Evolutionary conservation across 2,888 invertebrate genomes (phyloP).

Genomic region (Melanostoma mellinum): DNA sequence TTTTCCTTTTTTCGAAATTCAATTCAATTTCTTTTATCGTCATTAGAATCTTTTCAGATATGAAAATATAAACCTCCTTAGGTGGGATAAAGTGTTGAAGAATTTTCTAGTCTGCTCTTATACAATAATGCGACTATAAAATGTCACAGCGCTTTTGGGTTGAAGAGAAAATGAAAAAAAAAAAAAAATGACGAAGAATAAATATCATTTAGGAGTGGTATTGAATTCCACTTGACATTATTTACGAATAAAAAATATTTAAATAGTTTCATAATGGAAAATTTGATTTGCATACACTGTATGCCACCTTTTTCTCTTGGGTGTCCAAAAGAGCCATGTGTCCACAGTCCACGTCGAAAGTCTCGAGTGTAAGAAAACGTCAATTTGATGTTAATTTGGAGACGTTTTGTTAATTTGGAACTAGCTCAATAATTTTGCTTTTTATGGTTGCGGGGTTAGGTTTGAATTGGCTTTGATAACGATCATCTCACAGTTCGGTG

Average conservation of each 20-base stretch:
- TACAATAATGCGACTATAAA: conserved; percentile 20
- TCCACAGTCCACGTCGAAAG: neutral
- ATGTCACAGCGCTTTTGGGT: conserved; percentile 21
- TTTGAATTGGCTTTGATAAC: too few species aligned
- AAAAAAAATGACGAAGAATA: neutral
- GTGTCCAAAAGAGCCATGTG: conserved; percentile 21
- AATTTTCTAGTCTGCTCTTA: conserved; percentile 5
- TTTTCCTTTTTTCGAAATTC: conserved; percentile 40
- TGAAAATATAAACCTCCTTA: conserved; percentile 2
- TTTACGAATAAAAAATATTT: neutral
- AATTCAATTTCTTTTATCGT: conserved; percentile 54
- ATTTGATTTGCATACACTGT: conserved; percentile 46
- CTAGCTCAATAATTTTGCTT: too few species aligned
- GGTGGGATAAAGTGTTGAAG: conserved; percentile 18
- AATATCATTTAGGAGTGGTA: neutral
- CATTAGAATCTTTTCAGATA: conserved; percentile 40
- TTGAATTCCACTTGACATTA: neutral
- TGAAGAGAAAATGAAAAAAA: neutral
- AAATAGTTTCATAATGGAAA: conserved; percentile 4
- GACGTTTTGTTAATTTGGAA: conserved; percentile 17
- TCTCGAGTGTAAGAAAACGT: conserved; percentile 18
- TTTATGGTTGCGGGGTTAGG: too few species aligned
- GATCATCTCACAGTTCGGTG: too few species aligned
- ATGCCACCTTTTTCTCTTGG: conserved; percentile 32
- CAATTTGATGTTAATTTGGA: neutral